Conservation (phyloP, 2,113 vertebrate genomes). For the Pycnonotus jocosus region DNA sequence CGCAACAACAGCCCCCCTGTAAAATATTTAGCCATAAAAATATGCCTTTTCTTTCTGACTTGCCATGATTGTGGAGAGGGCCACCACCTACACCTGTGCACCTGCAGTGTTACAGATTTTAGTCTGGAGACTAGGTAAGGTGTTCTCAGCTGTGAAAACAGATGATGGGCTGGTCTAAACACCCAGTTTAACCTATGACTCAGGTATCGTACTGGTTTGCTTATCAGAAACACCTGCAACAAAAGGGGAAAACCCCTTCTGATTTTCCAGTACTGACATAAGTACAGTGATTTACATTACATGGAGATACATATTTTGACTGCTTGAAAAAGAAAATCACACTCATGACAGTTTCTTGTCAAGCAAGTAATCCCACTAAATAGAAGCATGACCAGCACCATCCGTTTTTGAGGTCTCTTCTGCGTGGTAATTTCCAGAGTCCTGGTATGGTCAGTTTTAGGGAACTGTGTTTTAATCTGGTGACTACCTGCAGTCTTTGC, state of each 20-base stretch:
- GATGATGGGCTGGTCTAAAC: not conserved
- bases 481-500: not conserved
- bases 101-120: not conserved
- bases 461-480: not conserved
- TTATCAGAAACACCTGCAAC: not conserved
- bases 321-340: constrained; percentile 11
- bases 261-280: not conserved
- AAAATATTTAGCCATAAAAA: not conserved
- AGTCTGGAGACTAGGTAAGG: not conserved
- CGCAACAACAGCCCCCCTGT: not conserved
- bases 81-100: not conserved
- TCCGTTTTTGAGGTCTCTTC: not conserved
- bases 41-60: not conserved
- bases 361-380: not conserved
- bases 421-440: not conserved
- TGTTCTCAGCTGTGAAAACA: not conserved
- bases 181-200: not conserved
- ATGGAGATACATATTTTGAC: not conserved
- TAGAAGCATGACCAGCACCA: not conserved
- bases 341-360: not conserved
- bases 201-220: fast-evolving
- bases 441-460: not conserved
- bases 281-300: not conserved
- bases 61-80: not conserved
- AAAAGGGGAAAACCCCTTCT: not conserved